A percentile compares a stretch with the other conserved stretches of the same genome.
phyloP scores from a whole-genome alignment of 2,797 vertebrate species.

The Melanotaenia trifasciata region DNA sequence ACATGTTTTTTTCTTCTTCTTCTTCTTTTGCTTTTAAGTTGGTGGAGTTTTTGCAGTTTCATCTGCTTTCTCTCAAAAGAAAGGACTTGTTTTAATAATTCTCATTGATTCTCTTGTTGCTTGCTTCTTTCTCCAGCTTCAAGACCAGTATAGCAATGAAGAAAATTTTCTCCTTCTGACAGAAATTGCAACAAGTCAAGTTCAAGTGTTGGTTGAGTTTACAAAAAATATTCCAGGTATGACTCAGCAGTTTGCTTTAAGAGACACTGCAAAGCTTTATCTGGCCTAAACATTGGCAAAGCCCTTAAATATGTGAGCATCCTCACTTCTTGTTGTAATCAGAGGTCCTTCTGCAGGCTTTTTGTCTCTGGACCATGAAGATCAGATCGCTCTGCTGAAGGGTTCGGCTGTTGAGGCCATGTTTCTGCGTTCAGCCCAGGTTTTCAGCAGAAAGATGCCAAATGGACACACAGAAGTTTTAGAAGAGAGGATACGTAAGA shows the following conservation, averaged over 20 bases:
- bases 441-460: conserved; percentile 92
- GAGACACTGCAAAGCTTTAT: neutral
- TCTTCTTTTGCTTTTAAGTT: neutral
- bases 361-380: conserved; percentile 94
- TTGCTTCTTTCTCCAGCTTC: conserved; percentile 80
- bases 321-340: neutral
- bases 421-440: conserved; percentile 96
- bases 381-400: conserved; percentile 97
- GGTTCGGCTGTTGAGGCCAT: conserved; percentile 98
- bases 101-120: conserved; percentile 13
- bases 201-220: conserved; percentile 98
- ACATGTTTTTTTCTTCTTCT: neutral
- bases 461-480: conserved; percentile 87
- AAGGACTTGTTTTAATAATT: neutral
- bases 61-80: neutral
- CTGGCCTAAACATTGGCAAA: neutral
- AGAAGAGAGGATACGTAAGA: conserved; percentile 94
- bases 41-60: neutral
- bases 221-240: conserved; percentile 98
- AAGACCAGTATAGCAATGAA: conserved; percentile 93
- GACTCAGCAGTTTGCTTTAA: neutral
- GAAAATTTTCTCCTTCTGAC: conserved; percentile 98
- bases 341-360: conserved; percentile 84
- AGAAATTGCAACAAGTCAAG: conserved; percentile 97
- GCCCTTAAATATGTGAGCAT: neutral